phyloP scores from a whole-genome alignment of 2,113 vertebrate species.

The Cyanoramphus novaezelandiae region DNA sequence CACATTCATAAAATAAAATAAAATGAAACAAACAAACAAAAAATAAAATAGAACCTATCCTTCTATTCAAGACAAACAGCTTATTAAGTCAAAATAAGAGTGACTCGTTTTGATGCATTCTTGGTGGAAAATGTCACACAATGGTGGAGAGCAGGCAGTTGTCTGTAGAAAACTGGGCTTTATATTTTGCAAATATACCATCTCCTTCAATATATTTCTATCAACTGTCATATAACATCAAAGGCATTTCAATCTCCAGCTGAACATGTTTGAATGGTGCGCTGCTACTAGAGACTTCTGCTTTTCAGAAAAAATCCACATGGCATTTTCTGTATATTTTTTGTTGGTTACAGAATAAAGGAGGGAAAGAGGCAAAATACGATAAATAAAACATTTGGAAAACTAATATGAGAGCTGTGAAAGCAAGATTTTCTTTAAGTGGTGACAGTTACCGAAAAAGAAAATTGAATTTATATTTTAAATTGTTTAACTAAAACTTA shows the following conservation, averaged over 20 bases:
- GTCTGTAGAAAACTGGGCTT: background rate
- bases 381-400: background rate
- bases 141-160: background rate
- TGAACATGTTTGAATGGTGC: background rate
- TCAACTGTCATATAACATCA: background rate
- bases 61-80: background rate
- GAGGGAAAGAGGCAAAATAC: background rate
- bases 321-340: background rate
- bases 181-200: background rate
- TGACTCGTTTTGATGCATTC: background rate
- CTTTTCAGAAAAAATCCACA: background rate
- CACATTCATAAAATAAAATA: background rate
- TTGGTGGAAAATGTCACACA: background rate
- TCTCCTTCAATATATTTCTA: background rate
- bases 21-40: background rate
- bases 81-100: background rate
- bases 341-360: background rate
- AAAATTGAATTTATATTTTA: background rate
- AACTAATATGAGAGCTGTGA: background rate
- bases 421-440: background rate
- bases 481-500: background rate
- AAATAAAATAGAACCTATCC: background rate
- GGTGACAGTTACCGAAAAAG: background rate
- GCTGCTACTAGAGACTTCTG: background rate
- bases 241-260: background rate